Evolutionary conservation across 2,888 invertebrate genomes (phyloP).

Genomic region (Cheilosia impressa): DNA sequence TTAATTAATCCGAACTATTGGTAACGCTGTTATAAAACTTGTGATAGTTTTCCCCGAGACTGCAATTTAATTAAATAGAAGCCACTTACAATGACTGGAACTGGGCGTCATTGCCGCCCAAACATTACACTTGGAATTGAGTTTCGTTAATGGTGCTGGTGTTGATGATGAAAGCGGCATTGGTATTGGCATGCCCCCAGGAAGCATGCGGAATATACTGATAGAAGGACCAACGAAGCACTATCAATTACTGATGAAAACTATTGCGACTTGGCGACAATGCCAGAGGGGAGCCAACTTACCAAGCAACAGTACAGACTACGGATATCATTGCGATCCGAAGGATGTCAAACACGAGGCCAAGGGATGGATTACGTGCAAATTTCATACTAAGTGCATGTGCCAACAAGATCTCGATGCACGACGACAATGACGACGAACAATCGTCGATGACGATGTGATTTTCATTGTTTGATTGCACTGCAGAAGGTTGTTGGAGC

Average conservation of each 20-base stretch:
- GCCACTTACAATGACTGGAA: constrained; percentile 58
- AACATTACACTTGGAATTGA: constrained; percentile 31
- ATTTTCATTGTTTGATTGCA: constrained; percentile 24
- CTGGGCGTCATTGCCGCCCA: constrained; percentile 42
- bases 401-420: constrained; percentile 14
- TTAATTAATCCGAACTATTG: constrained; percentile 71
- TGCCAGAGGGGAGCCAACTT: background rate
- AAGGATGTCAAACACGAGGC: constrained; percentile 41
- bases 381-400: constrained; percentile 58
- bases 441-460: constrained; percentile 21
- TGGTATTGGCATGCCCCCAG: background rate
- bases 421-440: constrained; percentile 3
- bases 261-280: constrained; percentile 9
- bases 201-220: background rate
- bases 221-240: constrained; percentile 41
- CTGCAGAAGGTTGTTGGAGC: constrained; percentile 12
- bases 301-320: constrained; percentile 25
- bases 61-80: constrained; percentile 70
- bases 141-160: constrained; percentile 24
- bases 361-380: constrained; percentile 56
- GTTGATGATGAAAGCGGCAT: background rate
- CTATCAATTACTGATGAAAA: constrained; percentile 60
- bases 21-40: constrained; percentile 48
- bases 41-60: constrained; percentile 39
- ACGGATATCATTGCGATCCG: constrained; percentile 4